Evolutionary conservation across 2,888 invertebrate species (phyloP), one percentile per base, ranked within the genome.

Genomic region (Agonopterix heracliana): DNA sequence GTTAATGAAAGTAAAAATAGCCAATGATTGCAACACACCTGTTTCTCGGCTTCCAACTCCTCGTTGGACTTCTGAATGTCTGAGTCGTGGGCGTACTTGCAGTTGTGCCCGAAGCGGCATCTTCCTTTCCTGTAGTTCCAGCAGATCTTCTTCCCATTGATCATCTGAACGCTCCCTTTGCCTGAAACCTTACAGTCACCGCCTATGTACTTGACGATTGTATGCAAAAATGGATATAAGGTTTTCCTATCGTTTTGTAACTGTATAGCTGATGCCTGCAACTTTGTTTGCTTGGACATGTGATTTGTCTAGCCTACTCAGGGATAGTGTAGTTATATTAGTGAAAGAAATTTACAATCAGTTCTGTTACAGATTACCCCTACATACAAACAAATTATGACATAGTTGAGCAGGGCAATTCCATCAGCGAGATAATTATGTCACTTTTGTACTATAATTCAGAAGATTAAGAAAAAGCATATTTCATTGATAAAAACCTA

Each of bases 111-210:
- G 81, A 96, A 97, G 46, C 96, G 90, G 74, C 98, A 98, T 34
- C 94, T 91, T 1, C 97, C 97, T 74, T 96, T 96, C 38, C 96
- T 90, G 74, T 96, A 96, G 81, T 96, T 97, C 95, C 96, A 97
- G 78, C 98, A 98, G 54, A 97, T 94, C 74, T 94, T 95, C 66
- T 94, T 95, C 0, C 96, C 96, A 71, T 96, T 96, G 61, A 95
- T 95, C 80, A 92, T 92, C 63, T 92, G 91, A n/a, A 92, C 91
- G 68, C 93, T 92, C 57, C 92, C 92, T 74, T 92, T 92, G 56
- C 86, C 91, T 90, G 73, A 90, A 91, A 62, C 93, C 90, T 90
- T 87, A 81, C 85, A 89, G 83, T 88, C 76, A 86, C 71, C 67
- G 77, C 80, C 87, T 80, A 88, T 89, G 89, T 89, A 89, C 89